Conservation (phyloP, 2,113 vertebrate species). For the Setophaga petechia region DNA sequence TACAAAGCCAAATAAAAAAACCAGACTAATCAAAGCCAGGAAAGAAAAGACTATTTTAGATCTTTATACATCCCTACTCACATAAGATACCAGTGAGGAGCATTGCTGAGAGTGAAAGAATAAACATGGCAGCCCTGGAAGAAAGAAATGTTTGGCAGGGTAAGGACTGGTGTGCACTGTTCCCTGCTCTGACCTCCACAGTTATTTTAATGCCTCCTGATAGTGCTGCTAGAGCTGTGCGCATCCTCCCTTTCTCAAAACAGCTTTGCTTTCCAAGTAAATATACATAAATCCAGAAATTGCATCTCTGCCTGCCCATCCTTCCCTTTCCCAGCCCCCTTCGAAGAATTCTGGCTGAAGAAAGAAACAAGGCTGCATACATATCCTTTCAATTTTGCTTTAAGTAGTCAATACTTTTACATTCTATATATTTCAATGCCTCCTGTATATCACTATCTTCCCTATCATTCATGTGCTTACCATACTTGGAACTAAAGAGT, state of each 20-base stretch:
- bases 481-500: background rate
- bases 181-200: fast-evolving
- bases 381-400: background rate
- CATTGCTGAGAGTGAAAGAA: background rate
- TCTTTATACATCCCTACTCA: background rate
- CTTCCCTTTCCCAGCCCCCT: background rate
- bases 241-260: background rate
- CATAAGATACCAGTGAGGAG: background rate
- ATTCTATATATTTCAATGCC: background rate
- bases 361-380: background rate
- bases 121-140: background rate
- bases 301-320: background rate
- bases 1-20: background rate
- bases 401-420: background rate
- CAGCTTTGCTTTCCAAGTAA: background rate
- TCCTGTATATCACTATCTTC: background rate
- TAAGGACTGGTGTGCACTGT: background rate
- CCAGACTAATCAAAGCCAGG: background rate
- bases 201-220: background rate
- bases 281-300: background rate
- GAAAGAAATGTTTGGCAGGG: background rate
- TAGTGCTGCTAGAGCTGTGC: background rate
- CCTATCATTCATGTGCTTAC: background rate
- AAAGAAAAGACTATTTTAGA: background rate
- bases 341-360: background rate